Conservation (phyloP, 2,888 invertebrate genomes). For the Cephus pulcher region DNA sequence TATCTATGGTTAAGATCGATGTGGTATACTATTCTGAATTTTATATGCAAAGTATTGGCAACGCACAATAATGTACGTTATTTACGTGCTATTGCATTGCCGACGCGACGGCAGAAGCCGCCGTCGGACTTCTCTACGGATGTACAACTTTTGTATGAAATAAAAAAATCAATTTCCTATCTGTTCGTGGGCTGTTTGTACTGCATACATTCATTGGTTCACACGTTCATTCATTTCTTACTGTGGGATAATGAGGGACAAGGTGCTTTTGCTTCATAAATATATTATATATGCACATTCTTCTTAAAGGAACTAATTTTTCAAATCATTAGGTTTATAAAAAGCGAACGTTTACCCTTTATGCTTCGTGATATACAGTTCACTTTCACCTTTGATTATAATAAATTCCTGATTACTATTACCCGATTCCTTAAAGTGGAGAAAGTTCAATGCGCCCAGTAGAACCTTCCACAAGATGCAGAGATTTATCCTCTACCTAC, state of each 20-base stretch:
- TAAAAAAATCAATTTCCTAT: conserved; percentile 48
- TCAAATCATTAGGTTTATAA: conserved; percentile 12
- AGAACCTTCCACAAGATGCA: not conserved
- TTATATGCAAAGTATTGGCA: conserved; percentile 34
- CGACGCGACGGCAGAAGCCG: conserved; percentile 7
- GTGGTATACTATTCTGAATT: conserved; percentile 43
- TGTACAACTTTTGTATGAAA: conserved; percentile 49
- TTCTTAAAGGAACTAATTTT: conserved; percentile 4
- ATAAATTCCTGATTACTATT: not conserved
- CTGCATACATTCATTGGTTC: not conserved
- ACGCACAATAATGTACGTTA: not conserved
- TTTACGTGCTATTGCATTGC: conserved; percentile 12
- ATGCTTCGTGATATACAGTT: not conserved
- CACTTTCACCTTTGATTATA: not conserved
- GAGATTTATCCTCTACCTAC: not conserved
- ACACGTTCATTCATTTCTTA: not conserved
- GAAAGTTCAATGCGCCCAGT: not conserved
- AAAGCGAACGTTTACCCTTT: conserved; percentile 10
- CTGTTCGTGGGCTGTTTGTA: conserved; percentile 7
- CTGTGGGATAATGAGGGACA: not conserved
- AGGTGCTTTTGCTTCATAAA: not conserved
- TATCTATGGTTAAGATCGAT: conserved; percentile 34
- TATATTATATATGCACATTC: conserved; percentile 1
- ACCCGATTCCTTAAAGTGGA: not conserved
- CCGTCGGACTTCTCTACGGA: conserved; percentile 24